Evolutionary conservation across 2,888 invertebrate species (phyloP), one percentile per base, ranked within the genome.

Genomic region (Leptarthrus brevirostris): DNA sequence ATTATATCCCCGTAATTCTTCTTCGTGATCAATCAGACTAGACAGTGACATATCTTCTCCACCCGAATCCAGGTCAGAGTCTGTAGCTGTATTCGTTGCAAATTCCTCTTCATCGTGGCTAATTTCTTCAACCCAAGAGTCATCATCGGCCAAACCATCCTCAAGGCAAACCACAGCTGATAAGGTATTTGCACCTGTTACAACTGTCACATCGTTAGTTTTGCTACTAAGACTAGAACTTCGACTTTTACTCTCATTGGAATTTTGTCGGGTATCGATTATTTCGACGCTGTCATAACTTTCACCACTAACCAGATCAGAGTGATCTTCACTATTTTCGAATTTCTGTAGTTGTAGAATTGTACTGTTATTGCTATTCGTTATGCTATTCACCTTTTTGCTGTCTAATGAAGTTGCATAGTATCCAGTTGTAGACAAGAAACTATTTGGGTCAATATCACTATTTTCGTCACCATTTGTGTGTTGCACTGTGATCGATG

Each of bases 111-210:
- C 92, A 80, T 92, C 92, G 83, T 92, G 91, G 80, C 93, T 93
- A 77, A 93, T 88, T 83, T 95, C 94, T 85, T 95, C 95, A 77
- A 95, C 94, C 95, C 95, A 95, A 76, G 94, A 94, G 83, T 95
- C 95, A 84, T 95, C 94, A 82, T 95, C 95, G 66, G 95, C 94
- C 74, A 94, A 86, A 77, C 94, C 94, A 86, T 95, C 94, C 85
- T 94, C 94, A 77, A 94, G 88, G 80, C 91, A 91, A 76, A 91
- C 89, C 72, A 90, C 90, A 66, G 91, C 90, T 78, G 91, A 91
- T 82, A 91, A 87, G 80, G 91, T 91, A 83, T 90, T 89, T 81
- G 88, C 88, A 81, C 90, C 90, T 80, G 91, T 90, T 82, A 90
- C 90, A 80, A 91, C 90, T 80, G 89, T 90, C 83, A 90, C 90